A percentile compares a stretch with the other conserved stretches of the same genome.
Evolutionary conservation across 2,113 vertebrate species (phyloP).

Genomic region (Dipodomys merriami): DNA sequence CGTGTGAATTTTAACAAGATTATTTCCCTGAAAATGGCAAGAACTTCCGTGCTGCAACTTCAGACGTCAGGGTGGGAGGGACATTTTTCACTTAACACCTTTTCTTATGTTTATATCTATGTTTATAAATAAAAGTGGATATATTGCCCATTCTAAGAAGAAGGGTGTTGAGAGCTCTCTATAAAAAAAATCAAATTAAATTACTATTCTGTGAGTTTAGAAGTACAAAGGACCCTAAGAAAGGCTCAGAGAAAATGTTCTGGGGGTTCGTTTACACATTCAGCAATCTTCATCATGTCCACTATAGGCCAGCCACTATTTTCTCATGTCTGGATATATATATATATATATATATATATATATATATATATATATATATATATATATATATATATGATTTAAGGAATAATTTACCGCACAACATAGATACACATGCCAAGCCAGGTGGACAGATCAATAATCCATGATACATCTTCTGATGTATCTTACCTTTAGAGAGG

Average conservation of each 20-base stretch:
- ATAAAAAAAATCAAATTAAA: neutral
- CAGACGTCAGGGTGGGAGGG: neutral
- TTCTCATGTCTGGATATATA: no score
- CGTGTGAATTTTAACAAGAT: neutral
- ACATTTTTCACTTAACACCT: neutral
- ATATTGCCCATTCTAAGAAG: neutral
- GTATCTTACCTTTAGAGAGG: neutral
- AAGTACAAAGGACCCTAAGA: neutral
- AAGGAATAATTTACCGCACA: no score
- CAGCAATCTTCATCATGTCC: no score
- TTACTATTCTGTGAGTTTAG: neutral
- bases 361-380: no score
- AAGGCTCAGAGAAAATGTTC: neutral
- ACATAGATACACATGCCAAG: neutral
- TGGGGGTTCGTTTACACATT: neutral
- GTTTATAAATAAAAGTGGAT: slow-evolving; percentile 19
- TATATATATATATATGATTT: no score
- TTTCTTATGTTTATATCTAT: neutral
- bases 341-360: no score
- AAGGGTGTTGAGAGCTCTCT: neutral
- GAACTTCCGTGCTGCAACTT: no score
- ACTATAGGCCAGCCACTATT: neutral
- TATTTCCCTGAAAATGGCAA: neutral
- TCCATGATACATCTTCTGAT: no score
- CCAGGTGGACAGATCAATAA: neutral